Base-by-base conservation (phyloP, 1,140 invertebrate genomes). In the Ctenoplectra terminalis region DNA sequence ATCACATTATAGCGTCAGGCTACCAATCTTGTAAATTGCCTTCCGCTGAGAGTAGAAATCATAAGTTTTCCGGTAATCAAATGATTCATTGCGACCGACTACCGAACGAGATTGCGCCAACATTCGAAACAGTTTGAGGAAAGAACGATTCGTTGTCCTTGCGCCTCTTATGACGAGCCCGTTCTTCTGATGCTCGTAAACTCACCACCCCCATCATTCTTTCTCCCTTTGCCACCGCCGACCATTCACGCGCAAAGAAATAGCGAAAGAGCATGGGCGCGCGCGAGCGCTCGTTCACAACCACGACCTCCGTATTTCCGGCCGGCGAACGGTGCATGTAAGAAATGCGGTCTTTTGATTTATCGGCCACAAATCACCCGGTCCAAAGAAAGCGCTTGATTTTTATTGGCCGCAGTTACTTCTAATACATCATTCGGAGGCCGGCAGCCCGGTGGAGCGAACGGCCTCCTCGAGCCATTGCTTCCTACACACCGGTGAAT, bases 1-100 rank as follows among this genome's bases (percentile, higher is more conserved):
- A 89, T 90, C 82, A 63, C 78, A 83, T 89, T 86, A 89, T 85
- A 88, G 75, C 82, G 78, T 69, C 81, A 66, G 64, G 66, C 77
- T 82, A 90, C 83, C 87, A 89, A 89, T 90, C 87, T 90, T 85
- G 83, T 85, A 90, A 90, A 90, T 90, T 90, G 87, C 89, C 85
- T 81, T 81, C 83, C 82, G 86, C 86, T 82, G 83, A 89, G 78
- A 89, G 85, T 86, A 83, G 86, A 82, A 86, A 90, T 89, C 82
- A 84, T 88, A 87, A 90, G 85, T 88, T 90, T 86, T 82, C 77
- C 79, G 74, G 82, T 89, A 88, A 87, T 89, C 88, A 85, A 90
- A 89, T 89, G 82, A 90, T 89, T 89, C 88, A 89, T 87, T 79
- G 85, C 56, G 43, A 60, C 34, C 40, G 43, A 70, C 71, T 43